Percentiles rank a stretch among this genome's conserved stretches.
Evolutionary conservation across 2,113 vertebrate genomes (phyloP).

Genomic region (Seriola aureovittata): DNA sequence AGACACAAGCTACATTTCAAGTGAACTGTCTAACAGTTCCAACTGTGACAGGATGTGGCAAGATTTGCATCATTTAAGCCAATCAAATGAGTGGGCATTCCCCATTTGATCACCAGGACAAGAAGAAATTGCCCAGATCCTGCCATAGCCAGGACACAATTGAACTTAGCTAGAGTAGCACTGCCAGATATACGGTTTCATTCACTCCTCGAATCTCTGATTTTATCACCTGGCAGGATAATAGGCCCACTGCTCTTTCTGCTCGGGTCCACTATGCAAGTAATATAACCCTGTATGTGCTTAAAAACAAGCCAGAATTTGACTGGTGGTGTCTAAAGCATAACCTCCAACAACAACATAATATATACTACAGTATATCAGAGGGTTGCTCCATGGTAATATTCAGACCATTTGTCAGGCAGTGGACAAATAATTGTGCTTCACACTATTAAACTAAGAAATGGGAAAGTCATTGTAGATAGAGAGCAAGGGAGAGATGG

Average conservation of each 20-base stretch:
- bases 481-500: constrained; percentile 71
- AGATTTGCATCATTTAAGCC: constrained; percentile 33
- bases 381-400: constrained; percentile 62
- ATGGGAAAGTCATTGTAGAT: constrained; percentile 74
- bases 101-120: constrained; percentile 43
- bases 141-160: constrained; percentile 18
- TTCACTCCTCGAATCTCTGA: constrained; percentile 52
- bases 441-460: constrained; percentile 79
- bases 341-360: constrained; percentile 48
- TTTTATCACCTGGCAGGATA: constrained; percentile 49
- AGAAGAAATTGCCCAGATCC: constrained; percentile 26
- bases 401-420: constrained; percentile 71
- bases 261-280: constrained; percentile 28
- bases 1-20: constrained; percentile 68
- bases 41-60: constrained; percentile 55
- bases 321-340: constrained; percentile 60
- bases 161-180: constrained; percentile 32
- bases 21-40: constrained; percentile 54
- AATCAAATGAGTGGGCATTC: constrained; percentile 45
- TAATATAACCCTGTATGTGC: constrained; percentile 58
- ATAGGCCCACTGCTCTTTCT: constrained; percentile 38
- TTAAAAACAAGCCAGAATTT: constrained; percentile 53
- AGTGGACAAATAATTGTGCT: constrained; percentile 78
- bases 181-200: constrained; percentile 52
- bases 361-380: constrained; percentile 66